Percentiles rank a stretch among this genome's conserved stretches.
Evolutionary conservation across 2,797 vertebrate species (phyloP).

Genomic region (Tolypeutes matacus): DNA sequence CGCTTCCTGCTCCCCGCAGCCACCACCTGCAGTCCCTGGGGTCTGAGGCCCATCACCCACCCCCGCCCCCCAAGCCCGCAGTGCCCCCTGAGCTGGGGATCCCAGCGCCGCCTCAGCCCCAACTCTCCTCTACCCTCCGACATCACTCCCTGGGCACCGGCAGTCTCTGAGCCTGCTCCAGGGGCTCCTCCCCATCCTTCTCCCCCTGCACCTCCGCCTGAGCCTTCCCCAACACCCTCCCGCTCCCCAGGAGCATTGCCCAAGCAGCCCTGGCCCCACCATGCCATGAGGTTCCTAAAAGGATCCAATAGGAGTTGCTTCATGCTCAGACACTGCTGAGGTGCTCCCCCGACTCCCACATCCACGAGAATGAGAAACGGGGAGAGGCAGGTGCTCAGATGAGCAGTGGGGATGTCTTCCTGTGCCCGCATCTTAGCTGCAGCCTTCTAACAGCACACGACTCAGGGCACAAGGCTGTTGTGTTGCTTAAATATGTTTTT

Average conservation of each 20-base stretch:
- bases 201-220: too few relatives aligned
- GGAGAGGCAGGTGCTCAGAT: fast-evolving
- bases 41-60: too few relatives aligned
- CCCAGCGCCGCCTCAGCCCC: background rate
- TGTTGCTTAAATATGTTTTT: too few relatives aligned
- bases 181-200: too few relatives aligned
- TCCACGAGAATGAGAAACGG: background rate
- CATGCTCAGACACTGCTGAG: background rate
- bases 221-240: too few relatives aligned
- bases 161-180: too few relatives aligned
- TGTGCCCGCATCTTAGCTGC: fast-evolving
- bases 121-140: fast-evolving
- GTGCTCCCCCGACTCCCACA: fast-evolving
- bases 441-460: background rate
- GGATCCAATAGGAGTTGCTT: background rate
- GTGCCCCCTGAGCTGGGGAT: too few relatives aligned
- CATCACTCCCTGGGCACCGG: background rate
- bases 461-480: too few relatives aligned
- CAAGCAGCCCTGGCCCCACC: too few relatives aligned
- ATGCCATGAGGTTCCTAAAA: background rate
- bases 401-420: fast-evolving
- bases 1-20: fast-evolving
- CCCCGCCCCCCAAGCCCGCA: too few relatives aligned
- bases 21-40: background rate
- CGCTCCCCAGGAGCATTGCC: too few relatives aligned